These are phyloP conservation scores for Bucorvus abyssinicus DNA, from an alignment of 2,797 vertebrate species.

Conservation along the genomic window DNA sequence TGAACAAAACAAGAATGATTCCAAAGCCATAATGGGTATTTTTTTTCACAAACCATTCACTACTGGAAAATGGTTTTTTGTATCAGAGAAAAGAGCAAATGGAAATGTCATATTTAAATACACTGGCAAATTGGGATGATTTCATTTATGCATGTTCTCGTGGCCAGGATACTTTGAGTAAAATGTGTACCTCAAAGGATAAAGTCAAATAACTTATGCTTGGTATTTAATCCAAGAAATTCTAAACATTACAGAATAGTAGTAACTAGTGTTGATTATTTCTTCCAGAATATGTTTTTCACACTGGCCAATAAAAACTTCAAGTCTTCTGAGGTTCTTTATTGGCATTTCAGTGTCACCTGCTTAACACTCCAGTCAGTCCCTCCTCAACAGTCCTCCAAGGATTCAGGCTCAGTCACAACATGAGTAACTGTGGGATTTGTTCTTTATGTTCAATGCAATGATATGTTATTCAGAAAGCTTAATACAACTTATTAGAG, in stretches of 20 bases:
- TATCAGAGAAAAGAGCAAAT: background rate
- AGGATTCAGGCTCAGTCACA: background rate
- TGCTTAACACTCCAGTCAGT: background rate
- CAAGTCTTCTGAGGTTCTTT: background rate
- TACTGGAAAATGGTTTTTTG: background rate
- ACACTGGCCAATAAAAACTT: background rate
- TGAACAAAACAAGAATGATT: background rate
- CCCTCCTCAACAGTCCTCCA: background rate
- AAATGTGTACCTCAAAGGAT: background rate
- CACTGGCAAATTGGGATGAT: background rate
- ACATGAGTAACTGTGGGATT: background rate
- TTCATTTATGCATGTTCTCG: background rate
- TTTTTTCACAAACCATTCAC: background rate
- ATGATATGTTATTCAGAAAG: background rate
- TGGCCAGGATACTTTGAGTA: background rate
- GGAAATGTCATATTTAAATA: background rate
- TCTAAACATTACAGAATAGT: background rate
- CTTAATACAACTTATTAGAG: background rate
- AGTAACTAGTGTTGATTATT: background rate
- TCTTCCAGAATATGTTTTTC: background rate
- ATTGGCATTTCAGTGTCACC: background rate
- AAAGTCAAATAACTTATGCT: background rate
- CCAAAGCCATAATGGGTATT: background rate
- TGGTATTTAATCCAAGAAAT: background rate
- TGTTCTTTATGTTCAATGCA: background rate